phyloP scores from a whole-genome alignment of 2,113 vertebrate species.

The Brevimyrus niger region DNA sequence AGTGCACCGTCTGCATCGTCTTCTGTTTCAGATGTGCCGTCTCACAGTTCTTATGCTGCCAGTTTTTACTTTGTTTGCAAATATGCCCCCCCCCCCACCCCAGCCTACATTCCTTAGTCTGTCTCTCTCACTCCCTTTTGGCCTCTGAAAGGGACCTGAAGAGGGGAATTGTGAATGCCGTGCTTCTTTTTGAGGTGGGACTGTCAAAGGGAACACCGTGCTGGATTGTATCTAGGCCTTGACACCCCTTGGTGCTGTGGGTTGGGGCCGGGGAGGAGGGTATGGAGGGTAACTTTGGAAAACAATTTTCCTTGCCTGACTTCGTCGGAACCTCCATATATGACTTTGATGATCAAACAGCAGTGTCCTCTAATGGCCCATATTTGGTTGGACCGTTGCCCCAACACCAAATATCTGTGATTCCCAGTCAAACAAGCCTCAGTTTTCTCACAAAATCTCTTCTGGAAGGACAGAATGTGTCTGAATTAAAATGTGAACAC shows the following conservation, averaged over 20 bases:
- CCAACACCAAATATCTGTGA: background rate
- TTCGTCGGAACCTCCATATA: background rate
- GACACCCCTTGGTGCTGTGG: background rate
- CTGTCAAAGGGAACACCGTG: background rate
- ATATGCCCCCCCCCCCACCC: background rate
- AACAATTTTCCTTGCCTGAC: background rate
- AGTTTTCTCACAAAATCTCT: background rate
- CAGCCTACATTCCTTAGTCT: background rate
- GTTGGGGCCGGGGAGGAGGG: background rate
- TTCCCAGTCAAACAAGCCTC: background rate
- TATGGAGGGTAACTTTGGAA: background rate
- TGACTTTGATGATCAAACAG: background rate
- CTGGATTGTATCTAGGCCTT: background rate
- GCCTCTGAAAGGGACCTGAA: background rate
- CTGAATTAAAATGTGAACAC: background rate
- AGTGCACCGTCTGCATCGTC: conserved; percentile 14
- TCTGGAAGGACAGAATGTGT: background rate
- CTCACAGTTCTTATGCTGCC: conserved; percentile 6
- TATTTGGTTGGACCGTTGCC: background rate
- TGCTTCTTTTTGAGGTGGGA: background rate
- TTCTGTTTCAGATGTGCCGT: conserved; percentile 28
- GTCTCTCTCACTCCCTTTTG: background rate
- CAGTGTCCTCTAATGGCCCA: background rate
- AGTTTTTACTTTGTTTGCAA: background rate
- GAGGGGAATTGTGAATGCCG: background rate